A percentile compares a stretch with the other conserved stretches of the same genome.
These are phyloP conservation scores for Plebejus anna DNA, from an alignment of 2,888 invertebrate genomes.

Conservation along the genomic window DNA sequence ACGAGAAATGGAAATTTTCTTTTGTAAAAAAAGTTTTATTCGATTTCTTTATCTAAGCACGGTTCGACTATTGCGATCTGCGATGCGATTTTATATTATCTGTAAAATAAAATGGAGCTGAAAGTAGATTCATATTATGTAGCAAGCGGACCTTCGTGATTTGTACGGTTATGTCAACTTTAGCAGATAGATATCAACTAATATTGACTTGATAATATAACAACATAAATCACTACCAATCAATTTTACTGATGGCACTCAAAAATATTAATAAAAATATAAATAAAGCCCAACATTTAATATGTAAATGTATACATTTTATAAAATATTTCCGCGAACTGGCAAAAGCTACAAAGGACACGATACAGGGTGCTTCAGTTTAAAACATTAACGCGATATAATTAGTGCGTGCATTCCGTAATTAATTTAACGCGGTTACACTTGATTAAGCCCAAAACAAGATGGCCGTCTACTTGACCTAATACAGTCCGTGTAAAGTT, in stretches of 20 bases:
- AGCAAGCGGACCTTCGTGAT: too few species aligned
- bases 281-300: too few species aligned
- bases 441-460: slow-evolving; percentile 40
- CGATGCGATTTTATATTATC: background rate
- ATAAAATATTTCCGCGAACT: background rate
- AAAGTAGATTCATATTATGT: too few species aligned
- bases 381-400: background rate
- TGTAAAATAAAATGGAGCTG: background rate
- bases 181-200: background rate
- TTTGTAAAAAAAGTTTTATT: background rate
- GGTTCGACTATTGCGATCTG: background rate
- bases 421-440: slow-evolving; percentile 48
- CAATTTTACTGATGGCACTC: too few species aligned
- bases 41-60: background rate
- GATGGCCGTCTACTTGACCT: background rate
- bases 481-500: too few species aligned
- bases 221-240: too few species aligned
- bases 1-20: slow-evolving; percentile 42
- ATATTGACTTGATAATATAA: too few species aligned
- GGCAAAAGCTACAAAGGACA: background rate
- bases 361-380: background rate
- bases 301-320: too few species aligned
- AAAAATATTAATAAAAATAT: too few species aligned
- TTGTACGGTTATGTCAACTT: background rate
- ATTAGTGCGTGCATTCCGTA: slow-evolving; percentile 1